Conservation (phyloP, 1,140 invertebrate genomes). For the Dendrolimus kikuchii region DNA sequence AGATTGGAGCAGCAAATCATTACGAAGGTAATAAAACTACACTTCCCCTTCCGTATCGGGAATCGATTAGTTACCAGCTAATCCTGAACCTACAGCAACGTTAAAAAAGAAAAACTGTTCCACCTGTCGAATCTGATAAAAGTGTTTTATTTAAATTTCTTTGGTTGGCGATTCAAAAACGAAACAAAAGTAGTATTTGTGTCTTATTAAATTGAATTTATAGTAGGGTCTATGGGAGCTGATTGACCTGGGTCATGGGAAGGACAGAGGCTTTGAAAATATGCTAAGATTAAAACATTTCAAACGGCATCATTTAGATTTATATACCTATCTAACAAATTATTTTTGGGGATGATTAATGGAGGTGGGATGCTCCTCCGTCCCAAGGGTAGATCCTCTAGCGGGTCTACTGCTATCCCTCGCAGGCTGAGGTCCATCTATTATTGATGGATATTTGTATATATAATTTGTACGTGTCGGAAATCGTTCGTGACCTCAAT, state of each 20-base stretch:
- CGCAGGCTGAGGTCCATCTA: no score
- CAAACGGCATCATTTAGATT: not conserved
- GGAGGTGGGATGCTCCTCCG: no score
- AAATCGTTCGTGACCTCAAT: no score
- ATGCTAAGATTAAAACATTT: slow-evolving; percentile 44
- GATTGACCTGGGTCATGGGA: slow-evolving; percentile 65
- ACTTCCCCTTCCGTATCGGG: slow-evolving; percentile 45
- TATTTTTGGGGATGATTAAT: no score
- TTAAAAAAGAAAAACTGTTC: slow-evolving; percentile 46
- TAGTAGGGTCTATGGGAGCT: slow-evolving; percentile 58
- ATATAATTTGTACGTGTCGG: no score
- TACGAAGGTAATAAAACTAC: slow-evolving; percentile 6
- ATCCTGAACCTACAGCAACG: slow-evolving; percentile 68
- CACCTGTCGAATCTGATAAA: slow-evolving; percentile 71
- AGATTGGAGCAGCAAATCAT: slow-evolving; percentile 1
- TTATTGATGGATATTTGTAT: no score
- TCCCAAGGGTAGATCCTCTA: no score
- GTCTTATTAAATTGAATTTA: slow-evolving; percentile 73
- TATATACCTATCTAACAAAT: not conserved
- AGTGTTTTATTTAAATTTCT: slow-evolving; percentile 70
- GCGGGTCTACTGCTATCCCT: no score
- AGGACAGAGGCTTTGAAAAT: slow-evolving; percentile 42
- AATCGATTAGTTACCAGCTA: slow-evolving; percentile 59
- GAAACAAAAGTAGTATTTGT: slow-evolving; percentile 60
- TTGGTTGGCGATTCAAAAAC: slow-evolving; percentile 58